These are phyloP conservation scores for Parnassius apollo DNA, from an alignment of 2,888 invertebrate species.

Conservation along the genomic window DNA sequence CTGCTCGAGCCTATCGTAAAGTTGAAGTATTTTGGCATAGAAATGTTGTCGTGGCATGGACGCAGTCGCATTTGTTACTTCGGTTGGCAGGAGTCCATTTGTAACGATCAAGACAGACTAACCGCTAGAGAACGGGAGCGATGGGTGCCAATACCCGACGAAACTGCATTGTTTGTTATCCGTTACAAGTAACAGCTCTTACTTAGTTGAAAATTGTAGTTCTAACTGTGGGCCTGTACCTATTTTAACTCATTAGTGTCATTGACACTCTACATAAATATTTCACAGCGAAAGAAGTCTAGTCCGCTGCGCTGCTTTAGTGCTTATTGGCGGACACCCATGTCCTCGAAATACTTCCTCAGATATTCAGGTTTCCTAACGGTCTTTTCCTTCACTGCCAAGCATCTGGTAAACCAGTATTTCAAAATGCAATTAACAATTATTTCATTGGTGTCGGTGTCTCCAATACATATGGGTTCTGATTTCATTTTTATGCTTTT, in stretches of 20 bases:
- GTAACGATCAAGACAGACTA: slow-evolving; percentile 48
- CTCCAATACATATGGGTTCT: no score
- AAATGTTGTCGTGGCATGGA: slow-evolving; percentile 46
- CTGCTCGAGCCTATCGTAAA: slow-evolving; percentile 20
- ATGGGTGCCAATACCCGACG: slow-evolving; percentile 27
- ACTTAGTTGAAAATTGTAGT: slow-evolving; percentile 23
- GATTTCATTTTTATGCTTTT: no score
- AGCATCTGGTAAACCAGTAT: no score
- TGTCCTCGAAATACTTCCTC: no score
- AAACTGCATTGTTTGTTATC: slow-evolving; percentile 28
- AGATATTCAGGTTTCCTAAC: no score
- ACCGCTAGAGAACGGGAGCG: slow-evolving; percentile 25
- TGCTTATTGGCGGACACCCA: no score
- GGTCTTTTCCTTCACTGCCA: no score
- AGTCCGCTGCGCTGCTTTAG: no score
- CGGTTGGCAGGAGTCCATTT: slow-evolving; percentile 62
- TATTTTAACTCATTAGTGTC: background rate
- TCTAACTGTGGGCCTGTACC: background rate
- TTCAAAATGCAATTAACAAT: no score
- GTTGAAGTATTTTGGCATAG: slow-evolving; percentile 41
- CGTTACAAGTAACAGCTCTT: slow-evolving; percentile 23
- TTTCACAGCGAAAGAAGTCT: background rate
- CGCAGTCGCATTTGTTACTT: slow-evolving; percentile 47
- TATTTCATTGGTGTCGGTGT: no score
- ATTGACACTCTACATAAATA: slow-evolving; percentile 2